A percentile compares a stretch with the other conserved stretches of the same genome.
Conservation (phyloP, 2,113 vertebrate genomes). For the Indri indri region DNA sequence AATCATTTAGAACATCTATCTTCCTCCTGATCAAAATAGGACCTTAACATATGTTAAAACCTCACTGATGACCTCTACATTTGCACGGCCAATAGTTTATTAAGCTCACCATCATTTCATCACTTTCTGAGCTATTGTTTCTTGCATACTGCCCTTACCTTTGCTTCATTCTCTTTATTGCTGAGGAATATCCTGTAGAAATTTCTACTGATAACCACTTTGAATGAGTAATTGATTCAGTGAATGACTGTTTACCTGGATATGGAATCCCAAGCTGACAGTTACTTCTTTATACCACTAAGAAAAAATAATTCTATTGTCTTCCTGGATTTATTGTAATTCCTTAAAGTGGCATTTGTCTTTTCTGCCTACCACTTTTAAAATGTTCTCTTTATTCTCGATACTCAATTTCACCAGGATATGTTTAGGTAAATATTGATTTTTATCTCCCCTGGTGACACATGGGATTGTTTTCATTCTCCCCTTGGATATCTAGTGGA, state of each 20-base stretch:
- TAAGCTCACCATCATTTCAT: background rate
- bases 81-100: background rate
- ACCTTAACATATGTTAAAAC: background rate
- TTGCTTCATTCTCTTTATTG: conserved; percentile 1
- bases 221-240: background rate
- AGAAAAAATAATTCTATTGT: background rate
- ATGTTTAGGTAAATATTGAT: background rate
- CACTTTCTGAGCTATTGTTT: background rate
- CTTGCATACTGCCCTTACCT: background rate
- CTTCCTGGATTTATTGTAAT: background rate
- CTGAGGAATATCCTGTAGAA: background rate
- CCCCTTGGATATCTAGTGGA: background rate
- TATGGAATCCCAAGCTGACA: background rate
- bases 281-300: background rate
- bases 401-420: background rate
- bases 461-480: background rate
- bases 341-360: background rate
- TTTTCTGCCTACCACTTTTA: background rate
- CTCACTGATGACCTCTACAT: background rate
- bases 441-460: background rate
- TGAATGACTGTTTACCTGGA: background rate
- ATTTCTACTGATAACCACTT: background rate
- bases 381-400: background rate
- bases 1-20: background rate
- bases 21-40: background rate